Conservation (phyloP, 2,113 vertebrate species). For the Rhinolophus ferrumequinum region DNA sequence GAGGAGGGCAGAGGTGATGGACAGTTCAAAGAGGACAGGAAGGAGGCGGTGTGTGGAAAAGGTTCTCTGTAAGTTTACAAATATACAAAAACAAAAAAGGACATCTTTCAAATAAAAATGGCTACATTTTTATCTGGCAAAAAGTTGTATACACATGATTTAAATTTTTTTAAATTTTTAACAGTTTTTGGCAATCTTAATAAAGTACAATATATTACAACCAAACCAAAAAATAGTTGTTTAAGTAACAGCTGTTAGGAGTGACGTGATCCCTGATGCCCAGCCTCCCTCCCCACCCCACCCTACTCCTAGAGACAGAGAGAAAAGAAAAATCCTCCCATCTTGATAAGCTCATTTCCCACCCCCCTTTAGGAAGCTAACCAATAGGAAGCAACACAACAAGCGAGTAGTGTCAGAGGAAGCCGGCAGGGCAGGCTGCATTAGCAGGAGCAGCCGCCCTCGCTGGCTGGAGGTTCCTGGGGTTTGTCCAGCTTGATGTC, state of each 20-base stretch:
- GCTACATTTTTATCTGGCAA: constrained; percentile 85
- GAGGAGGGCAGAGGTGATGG: constrained; percentile 42
- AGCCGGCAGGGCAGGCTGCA: constrained; percentile 77
- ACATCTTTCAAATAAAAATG: constrained; percentile 82
- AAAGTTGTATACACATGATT: constrained; percentile 86
- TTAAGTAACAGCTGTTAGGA: constrained; percentile 83
- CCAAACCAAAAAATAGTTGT: constrained; percentile 88
- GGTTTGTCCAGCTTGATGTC: constrained; percentile 96
- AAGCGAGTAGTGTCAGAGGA: constrained; percentile 88
- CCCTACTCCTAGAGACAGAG: constrained; percentile 80
- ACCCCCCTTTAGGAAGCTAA: constrained; percentile 87
- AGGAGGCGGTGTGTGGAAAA: constrained; percentile 76
- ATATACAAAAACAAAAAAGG: constrained; percentile 90
- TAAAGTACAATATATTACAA: constrained; percentile 92
- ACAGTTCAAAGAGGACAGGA: constrained; percentile 63
- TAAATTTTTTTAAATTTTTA: constrained; percentile 85
- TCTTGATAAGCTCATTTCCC: constrained; percentile 86
- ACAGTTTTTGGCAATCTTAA: constrained; percentile 92
- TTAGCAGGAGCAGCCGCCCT: constrained; percentile 95
- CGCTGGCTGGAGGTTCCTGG: constrained; percentile 91
- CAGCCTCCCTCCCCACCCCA: constrained; percentile 78
- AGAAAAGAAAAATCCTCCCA: constrained; percentile 86
- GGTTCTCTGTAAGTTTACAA: constrained; percentile 90
- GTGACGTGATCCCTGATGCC: constrained; percentile 78
- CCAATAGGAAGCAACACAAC: constrained; percentile 93